These are phyloP conservation scores for Ranitomeya variabilis DNA, from an alignment of 2,113 vertebrate genomes.

Conservation along the genomic window DNA sequence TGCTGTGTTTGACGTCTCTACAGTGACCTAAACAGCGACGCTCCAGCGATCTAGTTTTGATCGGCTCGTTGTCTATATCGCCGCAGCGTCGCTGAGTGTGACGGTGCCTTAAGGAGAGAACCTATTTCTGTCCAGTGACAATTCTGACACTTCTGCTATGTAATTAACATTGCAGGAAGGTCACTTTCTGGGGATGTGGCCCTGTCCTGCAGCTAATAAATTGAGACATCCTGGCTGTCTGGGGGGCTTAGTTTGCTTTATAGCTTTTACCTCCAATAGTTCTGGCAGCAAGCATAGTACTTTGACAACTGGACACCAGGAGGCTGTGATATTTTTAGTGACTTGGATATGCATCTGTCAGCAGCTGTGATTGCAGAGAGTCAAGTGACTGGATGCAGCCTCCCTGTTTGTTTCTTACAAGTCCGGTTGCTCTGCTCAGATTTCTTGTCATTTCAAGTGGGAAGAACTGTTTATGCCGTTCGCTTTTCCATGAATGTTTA, in stretches of 20 bases:
- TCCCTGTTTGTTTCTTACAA: slow-evolving; percentile 14
- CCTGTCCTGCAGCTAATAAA: not conserved
- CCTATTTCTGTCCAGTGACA: not conserved
- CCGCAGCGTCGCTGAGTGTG: too few species aligned
- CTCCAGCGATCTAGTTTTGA: too few species aligned
- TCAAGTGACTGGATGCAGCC: slow-evolving; percentile 40
- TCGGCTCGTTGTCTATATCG: too few species aligned
- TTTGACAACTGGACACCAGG: not conserved
- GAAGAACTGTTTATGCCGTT: not conserved
- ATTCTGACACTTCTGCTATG: not conserved
- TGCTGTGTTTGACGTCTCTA: too few species aligned
- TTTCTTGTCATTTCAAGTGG: slow-evolving; percentile 21
- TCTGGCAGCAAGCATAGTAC: not conserved
- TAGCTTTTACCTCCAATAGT: not conserved
- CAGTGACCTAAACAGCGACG: too few species aligned
- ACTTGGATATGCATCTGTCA: slow-evolving; percentile 37
- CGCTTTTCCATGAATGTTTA: not conserved
- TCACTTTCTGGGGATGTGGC: not conserved
- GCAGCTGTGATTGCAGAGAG: slow-evolving; percentile 1
- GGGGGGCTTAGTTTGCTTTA: not conserved
- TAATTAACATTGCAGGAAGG: not conserved
- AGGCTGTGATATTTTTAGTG: slow-evolving; percentile 13
- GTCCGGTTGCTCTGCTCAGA: slow-evolving; percentile 28
- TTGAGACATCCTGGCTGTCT: not conserved
- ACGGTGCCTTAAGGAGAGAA: not conserved